Base-by-base conservation (phyloP, 2,113 vertebrate species). In the Helogale parvula region DNA sequence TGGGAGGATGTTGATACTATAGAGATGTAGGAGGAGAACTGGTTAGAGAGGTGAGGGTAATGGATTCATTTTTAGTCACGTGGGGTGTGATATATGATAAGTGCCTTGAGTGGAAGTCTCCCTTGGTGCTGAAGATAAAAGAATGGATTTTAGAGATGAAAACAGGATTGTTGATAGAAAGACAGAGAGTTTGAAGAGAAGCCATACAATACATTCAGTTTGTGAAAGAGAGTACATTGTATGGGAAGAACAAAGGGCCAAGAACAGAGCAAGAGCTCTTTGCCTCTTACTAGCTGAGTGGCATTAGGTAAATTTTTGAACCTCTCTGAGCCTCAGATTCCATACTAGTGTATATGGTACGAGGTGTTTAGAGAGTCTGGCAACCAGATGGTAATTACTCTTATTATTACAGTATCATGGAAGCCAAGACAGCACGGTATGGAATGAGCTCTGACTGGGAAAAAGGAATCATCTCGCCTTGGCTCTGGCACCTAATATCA, bases 131-230 rank as follows among this genome's bases (percentile, higher is more conserved):
- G 1, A 82, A 31, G 74, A 83, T 63, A 69, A 93, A 77, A 3
- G 50, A 76, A 41, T 84, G 74, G 50, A n/a, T 54, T 85, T 95
- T 88, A 57, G 52, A 82, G 72, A 60, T 82, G 27, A 92, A 82
- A 95, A 92, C 13, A 72, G 52, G 33, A 60, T 72, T 93, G 35
- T 82, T 66, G 83, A 41, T 82, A 60, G 0, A 50, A 15, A 71
- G 23, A 96, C 91, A 79, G 86, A 94, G 77, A 66, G 66, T 25
- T 68, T 72, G 50, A 88, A 97, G 87, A 89, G 29, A 88, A 85
- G 52, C 25, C 10, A n/a, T n/a, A 66, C 54, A 93, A 85, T 90
- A 80, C 83, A 79, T 87, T 77, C 57, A 33, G 17, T 76, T 96
- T 88, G 77, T 31, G 57, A 63, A 95, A 81, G 63, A 29, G 38